These are phyloP conservation scores for Keiferia lycopersicella DNA, from an alignment of 2,888 invertebrate species.

Conservation along the genomic window DNA sequence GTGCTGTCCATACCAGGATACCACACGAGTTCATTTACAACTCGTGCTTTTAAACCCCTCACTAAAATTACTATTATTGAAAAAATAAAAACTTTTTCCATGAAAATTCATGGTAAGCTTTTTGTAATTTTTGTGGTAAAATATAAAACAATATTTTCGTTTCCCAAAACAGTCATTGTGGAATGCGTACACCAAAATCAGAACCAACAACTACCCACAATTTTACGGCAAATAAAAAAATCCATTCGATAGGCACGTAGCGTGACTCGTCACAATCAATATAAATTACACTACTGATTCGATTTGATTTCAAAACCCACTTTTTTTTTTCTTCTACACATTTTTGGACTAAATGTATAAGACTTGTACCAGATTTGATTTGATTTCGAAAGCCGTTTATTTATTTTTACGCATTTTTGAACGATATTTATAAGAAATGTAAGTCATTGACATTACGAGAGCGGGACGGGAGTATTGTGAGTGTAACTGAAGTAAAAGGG, in stretches of 20 bases:
- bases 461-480: slow-evolving; percentile 39
- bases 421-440: slow-evolving; percentile 9
- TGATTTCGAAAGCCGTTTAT: background rate
- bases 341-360: slow-evolving; percentile 6
- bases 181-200: background rate
- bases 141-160: too few species aligned
- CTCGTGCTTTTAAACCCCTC: too few species aligned
- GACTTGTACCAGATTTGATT: slow-evolving; percentile 2
- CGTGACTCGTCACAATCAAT: background rate
- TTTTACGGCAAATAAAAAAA: background rate
- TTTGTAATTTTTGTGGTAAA: too few species aligned
- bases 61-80: too few species aligned
- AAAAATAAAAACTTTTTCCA: too few species aligned
- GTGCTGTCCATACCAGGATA: too few species aligned
- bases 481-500: slow-evolving; percentile 42
- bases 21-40: too few species aligned
- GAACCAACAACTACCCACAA: background rate
- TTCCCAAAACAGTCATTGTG: background rate
- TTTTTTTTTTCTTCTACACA: slow-evolving; percentile 1
- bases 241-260: background rate
- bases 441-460: slow-evolving; percentile 47
- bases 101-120: too few species aligned
- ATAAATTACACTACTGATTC: background rate
- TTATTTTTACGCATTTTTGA: slow-evolving; percentile 6
- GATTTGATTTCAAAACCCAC: background rate